Evolutionary conservation across 2,888 invertebrate genomes (phyloP), one percentile per base, ranked within the genome.

Genomic region (Craniophora ligustri): DNA sequence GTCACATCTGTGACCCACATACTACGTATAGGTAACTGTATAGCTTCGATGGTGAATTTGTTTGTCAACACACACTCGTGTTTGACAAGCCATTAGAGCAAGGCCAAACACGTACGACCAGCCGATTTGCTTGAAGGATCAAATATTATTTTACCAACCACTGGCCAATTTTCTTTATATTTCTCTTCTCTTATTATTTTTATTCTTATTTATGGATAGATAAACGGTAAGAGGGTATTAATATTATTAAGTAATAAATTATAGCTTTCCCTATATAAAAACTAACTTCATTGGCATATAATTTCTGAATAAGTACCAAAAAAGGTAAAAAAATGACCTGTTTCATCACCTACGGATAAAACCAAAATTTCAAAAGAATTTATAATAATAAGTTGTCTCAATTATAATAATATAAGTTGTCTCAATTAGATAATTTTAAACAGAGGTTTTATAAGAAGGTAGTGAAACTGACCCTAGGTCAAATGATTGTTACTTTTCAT

Each of bases 61-160:
- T 82, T 83, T 84, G 84, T 84, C 85, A 87, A 86, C 82, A 84
- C 66, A 63, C 68, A 75, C 72, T 70, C 57, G 58, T 88, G 87
- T 91, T 90, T 89, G 86, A 79, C 78, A 70, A 85, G 74, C 89
- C 88, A 91, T 91, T 91, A 89, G 87, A 85, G 80, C 85, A 81
- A 79, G 84, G 79, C 74, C 82, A 70, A 65, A 66, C 67, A 67
- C 66, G 66, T 61, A 60, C 49, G 46, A 51, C 64, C 56, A 51
- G 58, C 50, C 41, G 15, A 30, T 41, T 44, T 14, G 13, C 66
- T n/a, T 61, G 57, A 62, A 60, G 44, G 36, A 67, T 71, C 66
- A 66, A 68, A 62, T 53, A 72, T 61, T 64, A 60, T 61, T 50
- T 74, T 58, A 28, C 57, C 31, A 51, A 50, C 32, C 39, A 51